Evolutionary conservation across 2,888 invertebrate species (phyloP), one percentile per base, ranked within the genome.

Genomic region (Steromphala cineraria): DNA sequence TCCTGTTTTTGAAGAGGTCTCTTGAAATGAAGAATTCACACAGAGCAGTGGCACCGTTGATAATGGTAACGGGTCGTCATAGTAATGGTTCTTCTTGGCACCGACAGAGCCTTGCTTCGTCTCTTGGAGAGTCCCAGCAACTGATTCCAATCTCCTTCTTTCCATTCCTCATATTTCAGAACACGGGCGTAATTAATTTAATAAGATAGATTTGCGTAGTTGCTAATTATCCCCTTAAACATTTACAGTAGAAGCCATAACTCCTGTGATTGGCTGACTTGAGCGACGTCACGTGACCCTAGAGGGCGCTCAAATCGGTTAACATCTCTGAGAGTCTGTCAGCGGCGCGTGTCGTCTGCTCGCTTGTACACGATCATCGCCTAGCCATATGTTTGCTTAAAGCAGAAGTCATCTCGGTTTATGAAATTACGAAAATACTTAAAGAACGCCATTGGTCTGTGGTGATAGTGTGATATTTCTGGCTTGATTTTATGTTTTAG

Each of bases 191-290:
- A 82, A 82, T 82, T 78, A 82, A 82, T 82, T 75, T 75, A 82
- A 82, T 82, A 78, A 82, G 74, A 52, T 62, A 75, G 80, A 82
- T 82, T 82, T 82, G 82, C 80, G 74, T 62, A 78, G 55, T 75
- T 75, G 78, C 82, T 82, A 82, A 82, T 82, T 82, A 80, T 80
- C 80, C 62, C 53, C 78, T 82, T 80, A 82, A 82, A 82, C 82
- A 80, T 82, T 82, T 80, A 52, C 82, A 53, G 21, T 52, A 71
- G 78, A 74, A 80, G 76, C 81, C 53, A 81, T 81, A 79, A 78
- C 53, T 53, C 75, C 67, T 75, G 40, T 79, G 81, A 81, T 81
- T 81, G 81, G 81, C 79, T 79, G 62, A 40, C 17, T 24, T n/a
- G n/a, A 10, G 40, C 19, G 52, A 52, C 24, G 53, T 75, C 75